These are phyloP conservation scores for Antheraea pernyi DNA, from an alignment of 1,140 invertebrate genomes.

Conservation along the genomic window DNA sequence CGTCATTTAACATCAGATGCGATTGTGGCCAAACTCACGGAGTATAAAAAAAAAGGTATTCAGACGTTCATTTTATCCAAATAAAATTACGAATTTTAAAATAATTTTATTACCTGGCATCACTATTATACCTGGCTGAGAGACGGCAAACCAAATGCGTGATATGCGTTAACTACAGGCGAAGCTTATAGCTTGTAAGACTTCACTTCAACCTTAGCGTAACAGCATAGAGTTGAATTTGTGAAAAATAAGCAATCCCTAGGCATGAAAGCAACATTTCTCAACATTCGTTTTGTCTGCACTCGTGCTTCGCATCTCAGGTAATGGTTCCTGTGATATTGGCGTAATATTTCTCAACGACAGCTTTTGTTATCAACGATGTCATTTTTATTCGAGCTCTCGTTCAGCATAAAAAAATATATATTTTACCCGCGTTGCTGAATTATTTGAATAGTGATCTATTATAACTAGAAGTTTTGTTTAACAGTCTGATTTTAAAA, in stretches of 20 bases:
- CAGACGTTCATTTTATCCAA: not conserved
- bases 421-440: not conserved
- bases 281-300: constrained; percentile 47
- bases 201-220: constrained; percentile 20
- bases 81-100: not conserved
- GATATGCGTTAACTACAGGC: constrained; percentile 45
- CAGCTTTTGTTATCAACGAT: constrained; percentile 57
- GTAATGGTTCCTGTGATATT: constrained; percentile 54
- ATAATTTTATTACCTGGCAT: constrained; percentile 1
- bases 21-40: no score
- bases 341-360: constrained; percentile 58
- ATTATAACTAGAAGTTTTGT: not conserved
- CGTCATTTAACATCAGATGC: no score
- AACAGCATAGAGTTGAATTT: constrained; percentile 15
- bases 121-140: constrained; percentile 36
- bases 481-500: not conserved
- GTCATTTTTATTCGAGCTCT: constrained; percentile 46
- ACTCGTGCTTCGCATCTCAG: constrained; percentile 37
- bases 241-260: not conserved
- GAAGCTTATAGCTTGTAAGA: constrained; percentile 18
- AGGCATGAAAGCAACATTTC: constrained; percentile 32
- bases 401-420: constrained; percentile 25
- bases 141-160: constrained; percentile 43
- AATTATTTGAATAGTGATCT: not conserved
- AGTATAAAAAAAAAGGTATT: no score